A percentile compares a stretch with the other conserved stretches of the same genome.
These are phyloP conservation scores for Isichthys henryi DNA, from an alignment of 2,113 vertebrate genomes.

Conservation along the genomic window DNA sequence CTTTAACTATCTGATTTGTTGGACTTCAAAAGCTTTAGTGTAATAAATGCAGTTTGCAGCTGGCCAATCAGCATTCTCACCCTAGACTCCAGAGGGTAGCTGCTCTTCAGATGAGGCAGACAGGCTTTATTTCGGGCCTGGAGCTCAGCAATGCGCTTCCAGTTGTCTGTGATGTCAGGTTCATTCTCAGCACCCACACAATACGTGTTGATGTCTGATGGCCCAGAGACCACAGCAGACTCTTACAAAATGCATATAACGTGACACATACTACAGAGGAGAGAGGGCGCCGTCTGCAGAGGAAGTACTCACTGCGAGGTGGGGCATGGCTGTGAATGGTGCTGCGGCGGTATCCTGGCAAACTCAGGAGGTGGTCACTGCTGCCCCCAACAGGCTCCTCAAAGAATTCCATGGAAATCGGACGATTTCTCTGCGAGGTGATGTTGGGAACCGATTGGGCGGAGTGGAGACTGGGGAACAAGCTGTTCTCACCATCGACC, in stretches of 20 bases:
- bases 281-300: neutral
- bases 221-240: neutral
- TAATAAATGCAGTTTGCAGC: neutral
- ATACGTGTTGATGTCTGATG: conserved; percentile 57
- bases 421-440: conserved; percentile 32
- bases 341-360: conserved; percentile 84
- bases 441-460: conserved; percentile 55
- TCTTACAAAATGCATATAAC: neutral
- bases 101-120: conserved; percentile 83
- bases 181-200: conserved; percentile 71
- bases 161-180: conserved; percentile 72
- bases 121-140: conserved; percentile 78
- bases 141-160: conserved; percentile 83
- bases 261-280: neutral
- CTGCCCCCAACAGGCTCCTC: conserved; percentile 38
- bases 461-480: conserved; percentile 63
- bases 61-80: conserved; percentile 45
- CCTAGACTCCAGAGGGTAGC: conserved; percentile 80
- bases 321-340: conserved; percentile 46
- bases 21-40: neutral
- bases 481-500: conserved; percentile 40
- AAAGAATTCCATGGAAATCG: conserved; percentile 49
- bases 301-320: conserved; percentile 51
- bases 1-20: neutral
- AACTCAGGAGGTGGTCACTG: conserved; percentile 60